Evolutionary conservation across 2,797 vertebrate species (phyloP), one percentile per base, ranked within the genome.

Genomic region (Scleropages formosus): DNA sequence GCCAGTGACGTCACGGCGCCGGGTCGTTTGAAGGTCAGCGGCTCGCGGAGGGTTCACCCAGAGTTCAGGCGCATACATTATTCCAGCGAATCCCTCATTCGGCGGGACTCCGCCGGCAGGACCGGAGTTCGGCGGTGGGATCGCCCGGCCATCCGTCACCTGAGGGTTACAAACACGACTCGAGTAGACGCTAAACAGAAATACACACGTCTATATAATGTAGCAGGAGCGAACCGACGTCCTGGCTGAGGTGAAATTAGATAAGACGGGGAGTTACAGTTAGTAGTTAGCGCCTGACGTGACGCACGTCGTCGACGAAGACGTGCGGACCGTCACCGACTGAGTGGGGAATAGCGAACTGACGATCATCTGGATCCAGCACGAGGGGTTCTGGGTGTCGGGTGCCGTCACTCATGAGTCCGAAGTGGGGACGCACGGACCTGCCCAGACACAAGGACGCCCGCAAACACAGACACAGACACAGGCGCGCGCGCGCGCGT

Each of bases 51-150:
- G 95, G 96, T 97, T 98, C 96, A 96, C 86, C 74, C 88, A 94
- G 93, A 98, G 96, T 98, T 97, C 96, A 98, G 84, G 84, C 89
- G 94, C 95, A 95, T 96, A 94, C 94, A 95, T 96, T 95, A 96
- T 93, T 93, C 94, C 94, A 95, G 93, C 89, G 93, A 93, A 93
- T 94, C 92, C 92, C 92, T 93, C 94, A 92, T 87, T 92, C 91
- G 82, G 90, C 85, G 91, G 95, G 94, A 95, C 95, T 93, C 93
- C 94, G 95, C 94, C 87, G 91, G 93, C 92, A 92, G 90, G 94
- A 92, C 93, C 94, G 93, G 93, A 93, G 92, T 89, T 89, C 93
- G 91, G 91, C 86, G 66, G 24, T 31, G 24, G 51, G 89, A 92
- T 90, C 91, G 91, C 91, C 88, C 89, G 91, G 92, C 92, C 94